Evolutionary conservation across 1,140 invertebrate species (phyloP), one percentile per base, ranked within the genome.

Genomic region (Cheumatopsyche charites): DNA sequence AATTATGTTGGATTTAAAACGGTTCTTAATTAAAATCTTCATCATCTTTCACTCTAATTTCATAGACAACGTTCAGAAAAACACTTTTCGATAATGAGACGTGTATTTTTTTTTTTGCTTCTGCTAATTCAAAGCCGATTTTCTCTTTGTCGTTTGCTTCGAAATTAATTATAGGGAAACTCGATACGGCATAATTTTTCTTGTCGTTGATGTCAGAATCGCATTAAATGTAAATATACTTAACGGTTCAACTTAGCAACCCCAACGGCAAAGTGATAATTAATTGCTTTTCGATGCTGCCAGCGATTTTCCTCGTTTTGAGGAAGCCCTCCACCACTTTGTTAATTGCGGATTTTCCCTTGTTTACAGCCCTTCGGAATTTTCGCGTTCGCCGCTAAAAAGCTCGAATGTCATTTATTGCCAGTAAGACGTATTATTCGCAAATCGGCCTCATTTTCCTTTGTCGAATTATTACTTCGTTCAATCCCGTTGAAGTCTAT

Each of bases 201-300:
- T 17, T 47, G 41, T 66, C 41, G 63, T 47, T 47, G 63, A 21
- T 15, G 63, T 47, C 63, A 42, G 23, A 66, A 66, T 66, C 41
- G 63, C 13, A 42, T 66, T 66, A 47, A 47, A 66, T 5, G 41
- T 42, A 66, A 25, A 58, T 58, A 58, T 26, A 58, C 19, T 58
- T 58, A 58, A 58, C 55, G 17, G 55, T 58, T 42, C 42, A 42
- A 42, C 42, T 45, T 66, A 21, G 41, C 43, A 21, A 66, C 63
- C 43, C 63, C 21, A 13, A 19, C 23, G 21, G 13, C 21, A 26
- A 47, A 45, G 63, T 45, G 63, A 47, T 66, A 66, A 66, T 66
- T 47, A 66, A 66, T 66, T 66, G 63, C 63, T 66, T 66, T 66
- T 66, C 63, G 41, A 66, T 66, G 43, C 42, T 66, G 41, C 47